Base-by-base conservation (phyloP, 2,797 vertebrate species). In the Sebastolobus alascanus region DNA sequence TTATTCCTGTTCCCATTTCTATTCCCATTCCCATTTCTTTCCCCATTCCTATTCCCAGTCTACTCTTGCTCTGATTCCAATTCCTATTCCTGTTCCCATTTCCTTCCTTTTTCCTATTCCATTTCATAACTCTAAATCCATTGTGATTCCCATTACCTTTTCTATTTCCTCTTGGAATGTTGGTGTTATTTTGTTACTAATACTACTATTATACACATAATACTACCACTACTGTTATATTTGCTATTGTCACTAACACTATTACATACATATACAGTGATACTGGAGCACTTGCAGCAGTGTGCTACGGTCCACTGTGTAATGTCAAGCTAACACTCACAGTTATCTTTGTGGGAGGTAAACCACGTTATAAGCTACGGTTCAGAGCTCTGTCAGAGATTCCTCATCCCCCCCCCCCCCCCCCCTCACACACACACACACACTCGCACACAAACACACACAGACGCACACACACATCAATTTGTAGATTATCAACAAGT, bases 401-500 rank as follows among this genome's bases (percentile, higher is more conserved):
- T 72, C 67, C 77, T 71, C 75, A 58, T 9, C 40, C n/a, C n/a
- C n/a, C 20, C 46, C 9, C 6, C 3, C 8, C 10, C 25, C 29
- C 35, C 11, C 50, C 1, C 43, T 6, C 43, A 29, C 66, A 59
- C 54, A 68, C 37, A 58, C 66, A 13, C n/a, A 50, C 54, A 77
- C 73, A 66, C 54, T 61, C 71, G 46, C 68, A 72, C 46, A 50
- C 75, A 65, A 68, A 75, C 67, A 80, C 64, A 68, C 74, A 50
- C 52, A 72, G 70, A 76, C 13, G 25, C 38, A 40, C 46, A 25
- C 46, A 69, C 71, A 63, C 61, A 66, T 50, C 61, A 3, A 68
- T 65, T 52, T 11, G 43, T 55, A 85, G 85, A 91, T 95, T 89
- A 93, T 92, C 93, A 89, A 89, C 86, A 93, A 91, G 85, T 88